Evolutionary conservation across 2,888 invertebrate species (phyloP).

Genomic region (Cephonodes hylas): DNA sequence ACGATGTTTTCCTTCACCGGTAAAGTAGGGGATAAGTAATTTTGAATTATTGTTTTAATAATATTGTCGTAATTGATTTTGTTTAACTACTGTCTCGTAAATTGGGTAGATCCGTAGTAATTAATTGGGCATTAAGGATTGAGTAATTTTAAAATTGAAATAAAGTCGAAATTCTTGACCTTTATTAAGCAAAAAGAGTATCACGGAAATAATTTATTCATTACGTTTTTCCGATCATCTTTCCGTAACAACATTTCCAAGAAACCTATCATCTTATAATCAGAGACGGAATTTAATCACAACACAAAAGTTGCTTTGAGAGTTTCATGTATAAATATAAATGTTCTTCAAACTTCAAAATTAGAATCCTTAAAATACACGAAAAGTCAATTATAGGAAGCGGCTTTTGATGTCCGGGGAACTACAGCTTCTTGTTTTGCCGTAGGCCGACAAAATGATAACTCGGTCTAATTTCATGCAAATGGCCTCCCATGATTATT

Average conservation of each 20-base stretch:
- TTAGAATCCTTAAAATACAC: conserved; percentile 34
- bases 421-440: not conserved
- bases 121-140: too few relatives aligned
- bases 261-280: not conserved
- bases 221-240: not conserved
- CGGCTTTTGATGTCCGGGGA: not conserved
- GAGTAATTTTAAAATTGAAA: too few relatives aligned
- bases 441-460: not conserved
- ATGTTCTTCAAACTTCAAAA: not conserved
- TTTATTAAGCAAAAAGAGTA: too few relatives aligned
- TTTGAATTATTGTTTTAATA: too few relatives aligned
- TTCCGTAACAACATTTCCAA: not conserved
- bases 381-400: conserved; percentile 50
- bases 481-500: too few relatives aligned
- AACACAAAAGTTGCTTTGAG: not conserved
- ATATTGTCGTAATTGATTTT: too few relatives aligned
- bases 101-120: too few relatives aligned
- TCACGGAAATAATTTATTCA: too few relatives aligned
- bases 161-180: too few relatives aligned
- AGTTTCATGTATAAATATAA: not conserved
- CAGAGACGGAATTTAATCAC: not conserved
- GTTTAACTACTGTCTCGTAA: too few relatives aligned
- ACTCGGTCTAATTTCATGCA: not conserved
- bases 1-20: too few relatives aligned
- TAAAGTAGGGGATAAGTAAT: too few relatives aligned